Base-by-base conservation (phyloP, 1,140 invertebrate species). In the Lordiphosa mommai region DNA sequence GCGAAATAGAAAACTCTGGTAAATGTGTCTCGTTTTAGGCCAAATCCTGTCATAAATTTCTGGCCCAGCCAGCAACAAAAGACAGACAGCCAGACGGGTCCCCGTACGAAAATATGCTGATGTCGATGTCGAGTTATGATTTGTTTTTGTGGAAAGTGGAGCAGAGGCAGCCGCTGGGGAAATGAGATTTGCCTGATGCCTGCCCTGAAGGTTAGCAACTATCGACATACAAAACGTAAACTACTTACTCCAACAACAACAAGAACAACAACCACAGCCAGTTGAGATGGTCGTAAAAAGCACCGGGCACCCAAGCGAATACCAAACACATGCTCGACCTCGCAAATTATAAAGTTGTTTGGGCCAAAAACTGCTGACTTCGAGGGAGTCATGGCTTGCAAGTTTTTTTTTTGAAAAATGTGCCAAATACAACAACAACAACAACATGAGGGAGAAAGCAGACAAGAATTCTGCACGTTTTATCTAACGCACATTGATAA, bases 261-360 rank as follows among this genome's bases (percentile, higher is more conserved):
- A 56, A n/a, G n/a, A n/a, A n/a, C n/a, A n/a, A 56, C 61, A 58
- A 64, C 70, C 61, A 63, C 74, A 82, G 61, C 53, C 65, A 74
- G 61, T 66, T 80, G 74, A 70, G 79, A 50, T 27, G 65, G 50
- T 80, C 74, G 71, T 80, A 80, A 80, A 80, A 67, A 82, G 74
- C 74, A 82, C 47, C 33, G 48, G 72, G 61, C 60, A 60, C 43
- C 48, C 46, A 60, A 41, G 17, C 23, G 44, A 44, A 52, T 33
- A 63, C 61, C 57, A 38, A 52, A 77, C 72, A 77, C 61, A 77
- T 61, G 48, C 60, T 80, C 70, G 51, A 70, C 56, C 53, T 82
- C 66, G 49, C 76, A 80, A 80, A 80, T 80, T 80, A 80, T 80
- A 80, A 80, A 80, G 74, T 80, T 80, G 76, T 80, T 80, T 80